Conservation (phyloP, 2,113 vertebrate genomes). For the Monarcha castaneiventris region DNA sequence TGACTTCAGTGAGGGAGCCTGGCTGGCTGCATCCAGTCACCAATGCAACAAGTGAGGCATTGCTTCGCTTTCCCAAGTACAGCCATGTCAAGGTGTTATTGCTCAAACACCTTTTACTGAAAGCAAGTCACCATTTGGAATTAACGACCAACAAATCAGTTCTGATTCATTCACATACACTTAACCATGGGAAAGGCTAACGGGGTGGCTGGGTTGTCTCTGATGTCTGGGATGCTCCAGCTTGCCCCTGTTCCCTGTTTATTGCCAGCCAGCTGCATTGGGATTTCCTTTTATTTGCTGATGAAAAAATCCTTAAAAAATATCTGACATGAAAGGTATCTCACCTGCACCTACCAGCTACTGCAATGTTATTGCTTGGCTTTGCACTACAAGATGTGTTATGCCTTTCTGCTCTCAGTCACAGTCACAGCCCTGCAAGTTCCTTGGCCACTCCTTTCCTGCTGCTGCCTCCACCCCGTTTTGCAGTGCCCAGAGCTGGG, state of each 20-base stretch:
- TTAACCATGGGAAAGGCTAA: neutral
- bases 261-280: neutral
- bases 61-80: neutral
- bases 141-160: neutral
- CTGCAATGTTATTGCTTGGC: neutral
- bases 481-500: neutral
- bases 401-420: accelerated
- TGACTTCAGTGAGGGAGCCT: neutral
- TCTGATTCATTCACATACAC: neutral
- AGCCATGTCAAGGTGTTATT: neutral
- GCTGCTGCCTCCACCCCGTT: accelerated
- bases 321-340: neutral
- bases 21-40: neutral
- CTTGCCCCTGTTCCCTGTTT: neutral
- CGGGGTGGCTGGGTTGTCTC: accelerated
- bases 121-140: neutral
- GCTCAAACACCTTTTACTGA: neutral
- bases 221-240: neutral
- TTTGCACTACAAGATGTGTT: neutral
- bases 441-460: neutral
- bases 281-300: neutral
- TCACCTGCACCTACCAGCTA: neutral
- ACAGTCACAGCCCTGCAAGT: neutral
- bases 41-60: neutral
- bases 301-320: neutral